These are phyloP conservation scores for Brachionus sp. DNA, from an alignment of 1,140 invertebrate genomes.

Conservation along the genomic window DNA sequence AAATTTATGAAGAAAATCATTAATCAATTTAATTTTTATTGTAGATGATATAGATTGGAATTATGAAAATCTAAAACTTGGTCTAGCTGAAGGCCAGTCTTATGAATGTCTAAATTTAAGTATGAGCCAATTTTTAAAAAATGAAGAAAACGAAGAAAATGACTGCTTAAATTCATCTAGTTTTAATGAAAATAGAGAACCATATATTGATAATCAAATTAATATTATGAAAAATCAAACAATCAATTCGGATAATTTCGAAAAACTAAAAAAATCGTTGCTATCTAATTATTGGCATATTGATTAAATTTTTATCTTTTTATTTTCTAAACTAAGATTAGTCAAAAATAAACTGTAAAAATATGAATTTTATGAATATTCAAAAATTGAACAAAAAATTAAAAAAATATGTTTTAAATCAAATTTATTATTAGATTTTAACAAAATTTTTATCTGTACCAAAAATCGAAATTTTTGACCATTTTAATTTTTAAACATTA, in stretches of 20 bases:
- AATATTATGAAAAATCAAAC: background rate
- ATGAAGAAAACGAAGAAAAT: background rate
- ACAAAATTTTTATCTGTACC: too few species aligned
- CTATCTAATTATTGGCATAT: background rate
- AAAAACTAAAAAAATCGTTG: background rate
- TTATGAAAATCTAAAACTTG: constrained; percentile 31
- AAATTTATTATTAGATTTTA: background rate
- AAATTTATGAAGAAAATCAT: background rate
- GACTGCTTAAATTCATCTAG: background rate
- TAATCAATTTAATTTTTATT: background rate
- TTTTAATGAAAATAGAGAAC: background rate
- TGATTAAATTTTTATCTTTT: background rate
- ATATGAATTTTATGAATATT: too few species aligned
- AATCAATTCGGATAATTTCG: background rate
- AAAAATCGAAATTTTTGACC: too few species aligned
- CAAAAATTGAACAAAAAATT: background rate
- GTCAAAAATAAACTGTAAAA: background rate
- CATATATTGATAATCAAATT: background rate
- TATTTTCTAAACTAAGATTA: background rate
- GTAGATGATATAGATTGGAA: constrained; percentile 16
- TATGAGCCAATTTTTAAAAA: constrained; percentile 5
- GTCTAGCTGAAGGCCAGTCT: background rate
- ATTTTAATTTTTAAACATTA: too few species aligned
- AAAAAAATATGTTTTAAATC: background rate
- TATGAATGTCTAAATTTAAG: constrained; percentile 20